These are phyloP conservation scores for Halictus ligatus DNA, from an alignment of 2,888 invertebrate genomes.

Conservation along the genomic window DNA sequence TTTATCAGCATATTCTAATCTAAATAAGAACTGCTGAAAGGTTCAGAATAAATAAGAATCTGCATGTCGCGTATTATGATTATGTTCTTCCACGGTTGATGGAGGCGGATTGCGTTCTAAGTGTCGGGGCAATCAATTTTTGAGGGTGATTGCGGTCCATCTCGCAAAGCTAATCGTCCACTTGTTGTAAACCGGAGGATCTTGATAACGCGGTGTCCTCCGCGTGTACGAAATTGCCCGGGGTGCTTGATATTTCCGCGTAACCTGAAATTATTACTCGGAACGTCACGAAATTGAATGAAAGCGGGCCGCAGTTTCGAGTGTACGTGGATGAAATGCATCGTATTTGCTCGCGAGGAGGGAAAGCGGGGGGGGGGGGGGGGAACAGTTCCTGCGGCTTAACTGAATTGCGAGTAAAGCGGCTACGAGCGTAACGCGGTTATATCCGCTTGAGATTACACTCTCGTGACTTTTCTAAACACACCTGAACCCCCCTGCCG, in stretches of 20 bases:
- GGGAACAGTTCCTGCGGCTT: conserved; percentile 21
- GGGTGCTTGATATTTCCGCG: conserved; percentile 53
- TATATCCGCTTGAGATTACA: conserved; percentile 44
- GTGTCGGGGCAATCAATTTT: background rate
- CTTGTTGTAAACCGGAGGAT: conserved; percentile 45
- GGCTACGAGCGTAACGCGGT: conserved; percentile 31
- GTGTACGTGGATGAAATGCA: conserved; percentile 49
- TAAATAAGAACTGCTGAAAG: background rate
- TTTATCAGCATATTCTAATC: no score
- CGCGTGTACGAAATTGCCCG: conserved; percentile 25
- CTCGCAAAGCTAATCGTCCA: conserved; percentile 43
- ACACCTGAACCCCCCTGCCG: conserved; percentile 21
- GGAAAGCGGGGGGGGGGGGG: background rate
- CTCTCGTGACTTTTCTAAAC: conserved; percentile 51
- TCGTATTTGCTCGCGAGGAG: conserved; percentile 12
- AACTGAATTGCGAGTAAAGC: conserved; percentile 51
- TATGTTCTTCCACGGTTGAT: background rate
- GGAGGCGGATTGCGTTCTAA: background rate
- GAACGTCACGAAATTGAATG: conserved; percentile 57
- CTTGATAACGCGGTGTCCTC: conserved; percentile 47
- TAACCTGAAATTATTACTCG: conserved; percentile 57
- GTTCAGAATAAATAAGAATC: background rate
- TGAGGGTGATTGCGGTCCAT: background rate
- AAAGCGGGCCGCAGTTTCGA: conserved; percentile 45
- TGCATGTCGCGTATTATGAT: background rate